Evolutionary conservation across 37 sponge, comb jelly and placozoan species (phyloP).

Genomic region (Ephydatia muelleri): DNA sequence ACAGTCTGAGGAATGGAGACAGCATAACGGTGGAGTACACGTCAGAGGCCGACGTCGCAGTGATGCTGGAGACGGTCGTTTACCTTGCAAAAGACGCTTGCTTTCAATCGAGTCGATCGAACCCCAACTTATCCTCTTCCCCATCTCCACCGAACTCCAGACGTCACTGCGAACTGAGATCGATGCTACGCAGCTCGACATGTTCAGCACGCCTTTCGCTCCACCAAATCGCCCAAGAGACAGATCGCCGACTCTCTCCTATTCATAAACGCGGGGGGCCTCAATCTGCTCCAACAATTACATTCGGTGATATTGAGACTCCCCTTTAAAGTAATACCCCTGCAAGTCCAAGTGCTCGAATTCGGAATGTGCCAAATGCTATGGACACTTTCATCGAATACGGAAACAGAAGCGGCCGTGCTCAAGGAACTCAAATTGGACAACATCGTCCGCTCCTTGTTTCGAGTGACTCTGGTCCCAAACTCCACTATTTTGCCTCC

Average conservation of each 20-base stretch:
- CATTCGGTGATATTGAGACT: background rate
- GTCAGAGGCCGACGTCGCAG: slow-evolving; percentile 9
- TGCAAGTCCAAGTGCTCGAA: slow-evolving; percentile 30
- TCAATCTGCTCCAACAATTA: slow-evolving; percentile 9
- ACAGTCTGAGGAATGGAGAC: slow-evolving; percentile 17
- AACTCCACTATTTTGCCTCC: background rate
- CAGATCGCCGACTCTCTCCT: slow-evolving; percentile 22
- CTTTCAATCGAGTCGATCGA: slow-evolving; percentile 4
- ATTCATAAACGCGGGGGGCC: slow-evolving; percentile 12
- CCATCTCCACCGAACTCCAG: background rate
- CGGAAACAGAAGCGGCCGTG: background rate
- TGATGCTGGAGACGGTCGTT: background rate
- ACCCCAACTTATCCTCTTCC: background rate
- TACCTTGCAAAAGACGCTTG: background rate
- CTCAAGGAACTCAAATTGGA: too few species aligned
- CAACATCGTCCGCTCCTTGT: background rate
- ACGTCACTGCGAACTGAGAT: background rate
- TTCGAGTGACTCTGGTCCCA: slow-evolving; percentile 7
- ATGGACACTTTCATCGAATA: slow-evolving; percentile 1
- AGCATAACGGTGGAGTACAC: slow-evolving; percentile 13
- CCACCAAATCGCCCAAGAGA: background rate
- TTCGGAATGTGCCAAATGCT: slow-evolving; percentile 5
- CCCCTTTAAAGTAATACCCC: slow-evolving; percentile 12
- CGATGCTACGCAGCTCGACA: background rate
- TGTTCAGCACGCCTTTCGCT: background rate